Percentiles rank a stretch among this genome's conserved stretches.
Conservation (phyloP, 2,113 vertebrate genomes). For the Sardina pilchardus region DNA sequence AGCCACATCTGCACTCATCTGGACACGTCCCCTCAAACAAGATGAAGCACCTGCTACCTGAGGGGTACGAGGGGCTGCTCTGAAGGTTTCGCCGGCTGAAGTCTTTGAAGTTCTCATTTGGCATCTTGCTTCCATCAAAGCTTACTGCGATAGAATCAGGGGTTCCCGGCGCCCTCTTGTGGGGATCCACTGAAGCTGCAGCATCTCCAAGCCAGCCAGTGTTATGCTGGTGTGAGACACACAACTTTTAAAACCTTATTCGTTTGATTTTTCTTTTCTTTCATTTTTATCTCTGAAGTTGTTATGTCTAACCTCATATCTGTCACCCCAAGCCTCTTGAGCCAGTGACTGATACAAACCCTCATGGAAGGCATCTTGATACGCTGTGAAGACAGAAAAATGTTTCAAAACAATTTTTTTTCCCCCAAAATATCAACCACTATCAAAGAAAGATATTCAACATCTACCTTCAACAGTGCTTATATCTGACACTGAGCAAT, state of each 20-base stretch:
- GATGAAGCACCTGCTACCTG: slow-evolving; percentile 40
- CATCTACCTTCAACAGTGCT: slow-evolving; percentile 57
- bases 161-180: slow-evolving; percentile 20
- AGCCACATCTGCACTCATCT: neutral
- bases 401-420: neutral
- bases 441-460: neutral
- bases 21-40: neutral
- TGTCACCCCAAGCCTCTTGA: slow-evolving; percentile 48
- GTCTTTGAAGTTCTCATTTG: slow-evolving; percentile 17
- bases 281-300: neutral
- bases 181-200: neutral
- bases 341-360: slow-evolving; percentile 33
- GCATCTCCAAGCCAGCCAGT: neutral
- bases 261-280: neutral
- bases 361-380: slow-evolving; percentile 30
- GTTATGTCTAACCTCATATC: slow-evolving; percentile 58
- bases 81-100: slow-evolving; percentile 1
- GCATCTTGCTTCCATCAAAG: slow-evolving; percentile 42
- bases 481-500: slow-evolving; percentile 13
- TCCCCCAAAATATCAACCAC: neutral
- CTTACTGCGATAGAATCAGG: slow-evolving; percentile 16
- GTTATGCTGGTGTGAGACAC: neutral
- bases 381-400: slow-evolving; percentile 18
- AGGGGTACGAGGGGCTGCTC: neutral
- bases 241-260: neutral